A percentile compares a stretch with the other conserved stretches of the same genome.
phyloP scores from a whole-genome alignment of 2,113 vertebrate genomes.

The Heterotilapia buettikoferi region DNA sequence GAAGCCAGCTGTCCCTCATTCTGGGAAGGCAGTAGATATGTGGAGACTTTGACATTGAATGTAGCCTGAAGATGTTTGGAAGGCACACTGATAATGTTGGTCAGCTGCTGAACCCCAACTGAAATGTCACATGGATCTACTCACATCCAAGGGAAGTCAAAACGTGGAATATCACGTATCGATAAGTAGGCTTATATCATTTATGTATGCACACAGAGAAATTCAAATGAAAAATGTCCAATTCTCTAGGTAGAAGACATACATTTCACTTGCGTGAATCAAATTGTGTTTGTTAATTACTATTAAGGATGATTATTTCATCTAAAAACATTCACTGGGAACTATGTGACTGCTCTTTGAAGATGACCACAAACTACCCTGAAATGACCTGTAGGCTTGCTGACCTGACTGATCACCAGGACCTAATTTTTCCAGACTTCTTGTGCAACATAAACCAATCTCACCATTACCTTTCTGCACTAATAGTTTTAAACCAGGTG shows the following conservation, averaged over 20 bases:
- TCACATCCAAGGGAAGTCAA: neutral
- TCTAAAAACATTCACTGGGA: neutral
- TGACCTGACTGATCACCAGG: neutral
- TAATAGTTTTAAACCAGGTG: neutral
- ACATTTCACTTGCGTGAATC: neutral
- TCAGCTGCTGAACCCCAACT: constrained; percentile 43
- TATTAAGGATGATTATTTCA: neutral
- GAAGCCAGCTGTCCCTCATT: constrained; percentile 50
- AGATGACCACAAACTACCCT: neutral
- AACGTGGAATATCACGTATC: neutral
- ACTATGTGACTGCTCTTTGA: neutral
- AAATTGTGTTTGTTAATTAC: neutral
- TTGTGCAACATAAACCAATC: neutral
- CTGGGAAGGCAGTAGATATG: constrained; percentile 30
- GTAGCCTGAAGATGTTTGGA: constrained; percentile 56
- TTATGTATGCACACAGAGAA: neutral
- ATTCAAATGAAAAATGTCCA: neutral
- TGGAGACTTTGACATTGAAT: constrained; percentile 61
- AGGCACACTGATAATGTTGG: constrained; percentile 40
- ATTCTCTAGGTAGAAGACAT: neutral
- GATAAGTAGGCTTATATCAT: neutral
- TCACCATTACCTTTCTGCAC: neutral
- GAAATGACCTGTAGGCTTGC: neutral
- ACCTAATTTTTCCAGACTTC: neutral
- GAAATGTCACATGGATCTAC: constrained; percentile 29